Percentiles rank a stretch among this genome's conserved stretches.
Conservation (phyloP, 2,113 vertebrate genomes). For the Anoplopoma fimbria region DNA sequence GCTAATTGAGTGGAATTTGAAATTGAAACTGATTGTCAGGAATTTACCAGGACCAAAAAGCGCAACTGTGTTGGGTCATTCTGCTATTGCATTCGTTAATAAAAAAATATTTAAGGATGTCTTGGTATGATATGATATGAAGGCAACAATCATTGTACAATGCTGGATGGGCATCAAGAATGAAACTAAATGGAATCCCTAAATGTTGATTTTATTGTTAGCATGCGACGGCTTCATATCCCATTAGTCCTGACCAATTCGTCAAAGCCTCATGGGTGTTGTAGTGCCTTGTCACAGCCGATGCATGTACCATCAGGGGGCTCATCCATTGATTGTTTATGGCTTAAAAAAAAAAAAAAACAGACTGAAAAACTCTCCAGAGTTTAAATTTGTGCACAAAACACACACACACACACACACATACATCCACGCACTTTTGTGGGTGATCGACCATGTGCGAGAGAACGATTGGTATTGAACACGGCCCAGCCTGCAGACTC, state of each 20-base stretch:
- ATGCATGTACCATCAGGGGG: not conserved
- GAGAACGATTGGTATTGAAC: slow-evolving; percentile 38
- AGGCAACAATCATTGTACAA: too few species aligned
- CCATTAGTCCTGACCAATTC: not conserved
- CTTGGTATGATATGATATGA: not conserved
- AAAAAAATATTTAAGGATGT: not conserved
- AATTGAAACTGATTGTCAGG: not conserved
- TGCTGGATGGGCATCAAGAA: not conserved
- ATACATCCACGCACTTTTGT: not conserved
- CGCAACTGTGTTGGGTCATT: not conserved
- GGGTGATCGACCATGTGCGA: slow-evolving; percentile 22
- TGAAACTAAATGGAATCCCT: not conserved
- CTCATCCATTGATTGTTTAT: slow-evolving; percentile 3
- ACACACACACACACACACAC: slow-evolving; percentile 5
- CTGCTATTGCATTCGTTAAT: not conserved
- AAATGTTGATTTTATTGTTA: not conserved
- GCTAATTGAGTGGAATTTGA: not conserved
- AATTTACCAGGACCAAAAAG: not conserved
- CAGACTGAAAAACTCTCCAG: not conserved
- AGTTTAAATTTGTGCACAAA: slow-evolving; percentile 8
- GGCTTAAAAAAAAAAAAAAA: not conserved
- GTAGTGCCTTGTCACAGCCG: not conserved
- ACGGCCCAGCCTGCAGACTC: not conserved
- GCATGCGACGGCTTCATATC: not conserved
- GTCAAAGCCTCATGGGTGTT: not conserved